These are phyloP conservation scores for Neoaliturus tenellus DNA, from an alignment of 2,888 invertebrate species.

Conservation along the genomic window DNA sequence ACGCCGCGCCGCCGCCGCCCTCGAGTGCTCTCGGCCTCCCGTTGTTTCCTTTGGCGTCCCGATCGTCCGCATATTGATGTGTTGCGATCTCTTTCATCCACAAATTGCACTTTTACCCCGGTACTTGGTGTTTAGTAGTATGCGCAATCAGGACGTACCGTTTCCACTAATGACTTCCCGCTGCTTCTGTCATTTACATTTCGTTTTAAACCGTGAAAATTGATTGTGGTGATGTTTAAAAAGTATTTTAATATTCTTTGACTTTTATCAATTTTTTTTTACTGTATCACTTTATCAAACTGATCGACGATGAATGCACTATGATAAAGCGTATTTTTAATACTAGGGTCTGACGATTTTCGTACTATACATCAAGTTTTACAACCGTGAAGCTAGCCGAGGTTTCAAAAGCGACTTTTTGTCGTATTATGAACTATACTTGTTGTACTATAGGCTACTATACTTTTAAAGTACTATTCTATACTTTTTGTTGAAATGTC, in stretches of 20 bases:
- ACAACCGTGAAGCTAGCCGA: no score
- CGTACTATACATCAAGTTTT: no score
- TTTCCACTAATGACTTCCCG: neutral
- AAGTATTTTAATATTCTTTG: neutral
- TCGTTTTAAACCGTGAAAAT: neutral
- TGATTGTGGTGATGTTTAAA: neutral
- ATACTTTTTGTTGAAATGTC: no score
- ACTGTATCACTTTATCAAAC: no score
- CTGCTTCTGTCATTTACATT: neutral
- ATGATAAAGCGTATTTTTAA: neutral
- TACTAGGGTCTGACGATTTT: no score
- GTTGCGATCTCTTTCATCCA: slow-evolving; percentile 19
- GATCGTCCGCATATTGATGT: slow-evolving; percentile 14
- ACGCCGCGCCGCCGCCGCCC: neutral
- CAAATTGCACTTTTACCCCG: slow-evolving; percentile 21
- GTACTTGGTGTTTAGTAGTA: neutral
- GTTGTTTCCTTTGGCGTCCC: neutral
- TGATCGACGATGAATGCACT: neutral
- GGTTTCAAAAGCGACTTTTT: no score
- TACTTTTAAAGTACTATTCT: no score
- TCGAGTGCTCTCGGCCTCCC: neutral
- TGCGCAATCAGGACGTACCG: slow-evolving; percentile 1
- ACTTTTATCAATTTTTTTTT: no score
- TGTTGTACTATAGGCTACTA: no score
- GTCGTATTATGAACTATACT: no score